Conservation (phyloP, 2,888 invertebrate genomes). For the Sphinx pinastri region DNA sequence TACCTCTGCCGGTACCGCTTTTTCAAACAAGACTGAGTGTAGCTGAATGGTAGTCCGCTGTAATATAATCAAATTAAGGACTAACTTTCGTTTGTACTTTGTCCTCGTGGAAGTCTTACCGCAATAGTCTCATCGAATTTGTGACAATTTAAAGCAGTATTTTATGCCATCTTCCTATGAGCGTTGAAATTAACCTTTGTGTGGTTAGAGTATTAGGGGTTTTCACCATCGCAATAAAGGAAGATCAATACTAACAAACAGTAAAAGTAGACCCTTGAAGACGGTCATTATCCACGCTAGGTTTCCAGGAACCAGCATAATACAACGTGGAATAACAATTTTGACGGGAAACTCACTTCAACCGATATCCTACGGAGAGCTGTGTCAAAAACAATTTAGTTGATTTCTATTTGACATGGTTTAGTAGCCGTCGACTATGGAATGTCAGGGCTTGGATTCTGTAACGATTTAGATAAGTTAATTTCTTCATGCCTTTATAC, state of each 20-base stretch:
- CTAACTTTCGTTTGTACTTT: neutral
- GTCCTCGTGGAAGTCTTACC: too few species aligned
- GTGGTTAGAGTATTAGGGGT: too few species aligned
- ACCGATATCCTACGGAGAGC: conserved; percentile 3
- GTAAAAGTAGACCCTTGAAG: neutral
- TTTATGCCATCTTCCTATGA: too few species aligned
- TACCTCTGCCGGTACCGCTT: neutral
- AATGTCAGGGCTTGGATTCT: too few species aligned
- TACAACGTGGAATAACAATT: neutral
- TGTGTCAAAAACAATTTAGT: conserved; percentile 2
- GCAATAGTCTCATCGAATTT: too few species aligned
- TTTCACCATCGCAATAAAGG: too few species aligned
- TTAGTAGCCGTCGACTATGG: neutral
- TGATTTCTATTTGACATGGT: neutral
- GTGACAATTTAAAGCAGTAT: too few species aligned
- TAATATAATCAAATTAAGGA: neutral
- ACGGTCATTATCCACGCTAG: conserved; percentile 4
- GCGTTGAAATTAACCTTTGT: too few species aligned
- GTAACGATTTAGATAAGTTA: too few species aligned
- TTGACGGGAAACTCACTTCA: neutral
- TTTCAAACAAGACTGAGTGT: neutral
- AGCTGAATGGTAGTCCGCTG: too few species aligned
- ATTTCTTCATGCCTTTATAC: too few species aligned
- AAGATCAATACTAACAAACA: too few species aligned
- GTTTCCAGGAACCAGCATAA: neutral